Percentiles rank a stretch among this genome's conserved stretches.
Conservation (phyloP, 2,888 invertebrate species). For the Habrosyne pyritoides region DNA sequence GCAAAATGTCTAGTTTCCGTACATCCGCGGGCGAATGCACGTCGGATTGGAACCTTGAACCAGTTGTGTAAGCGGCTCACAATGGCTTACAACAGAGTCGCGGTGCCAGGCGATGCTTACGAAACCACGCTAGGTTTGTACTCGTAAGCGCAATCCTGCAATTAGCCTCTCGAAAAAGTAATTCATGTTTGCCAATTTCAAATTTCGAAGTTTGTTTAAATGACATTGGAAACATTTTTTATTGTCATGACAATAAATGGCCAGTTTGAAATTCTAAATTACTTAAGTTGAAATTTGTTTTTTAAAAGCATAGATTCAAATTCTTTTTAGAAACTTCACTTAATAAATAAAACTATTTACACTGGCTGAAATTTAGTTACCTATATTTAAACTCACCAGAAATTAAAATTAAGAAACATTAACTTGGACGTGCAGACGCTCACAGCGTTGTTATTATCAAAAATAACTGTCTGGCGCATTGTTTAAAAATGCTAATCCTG, state of each 20-base stretch:
- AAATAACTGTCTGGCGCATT: conserved; percentile 24
- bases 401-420: conserved; percentile 1
- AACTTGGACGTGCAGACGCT: conserved; percentile 8
- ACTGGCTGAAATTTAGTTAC: too few species aligned
- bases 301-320: too few species aligned
- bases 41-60: conserved; percentile 78
- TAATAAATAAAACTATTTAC: too few species aligned
- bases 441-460: conserved; percentile 17
- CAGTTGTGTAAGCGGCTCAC: conserved; percentile 78
- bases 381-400: neutral
- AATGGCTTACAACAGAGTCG: conserved; percentile 77
- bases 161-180: conserved; percentile 48
- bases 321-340: too few species aligned
- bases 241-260: neutral
- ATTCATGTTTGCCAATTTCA: conserved; percentile 6
- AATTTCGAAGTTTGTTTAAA: conserved; percentile 8
- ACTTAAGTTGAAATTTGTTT: too few species aligned
- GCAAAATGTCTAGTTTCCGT: conserved; percentile 66
- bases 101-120: conserved; percentile 73
- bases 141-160: conserved; percentile 55
- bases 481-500: conserved; percentile 13
- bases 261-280: neutral
- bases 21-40: conserved; percentile 80
- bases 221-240: neutral
- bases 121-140: conserved; percentile 46